Conservation (phyloP, 2,888 invertebrate species). For the Drosophila quinaria region DNA sequence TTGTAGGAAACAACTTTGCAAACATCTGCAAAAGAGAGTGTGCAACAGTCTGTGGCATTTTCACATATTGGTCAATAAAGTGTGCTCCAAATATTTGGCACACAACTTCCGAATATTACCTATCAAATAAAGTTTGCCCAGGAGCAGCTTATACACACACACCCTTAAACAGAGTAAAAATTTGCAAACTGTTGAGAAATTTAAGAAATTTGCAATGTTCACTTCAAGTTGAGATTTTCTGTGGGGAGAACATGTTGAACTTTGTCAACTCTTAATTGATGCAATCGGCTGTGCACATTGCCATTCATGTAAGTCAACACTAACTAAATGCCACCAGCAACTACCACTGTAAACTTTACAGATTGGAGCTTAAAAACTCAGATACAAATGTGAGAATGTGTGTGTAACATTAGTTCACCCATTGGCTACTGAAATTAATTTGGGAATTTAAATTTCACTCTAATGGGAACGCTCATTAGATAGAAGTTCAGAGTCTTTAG, state of each 20-base stretch:
- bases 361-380: conserved; percentile 12
- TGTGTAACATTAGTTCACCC: background rate
- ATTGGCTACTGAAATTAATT: conserved; percentile 62
- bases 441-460: conserved; percentile 63
- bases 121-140: conserved; percentile 49
- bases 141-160: conserved; percentile 11
- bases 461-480: conserved; percentile 67
- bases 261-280: conserved; percentile 72
- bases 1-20: conserved; percentile 41
- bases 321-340: conserved; percentile 32
- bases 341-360: conserved; percentile 31
- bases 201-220: conserved; percentile 18
- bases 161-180: conserved; percentile 11
- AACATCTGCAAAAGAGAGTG: conserved; percentile 26
- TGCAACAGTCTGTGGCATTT: conserved; percentile 35
- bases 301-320: conserved; percentile 41
- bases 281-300: conserved; percentile 65
- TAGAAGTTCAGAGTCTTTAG: conserved; percentile 31
- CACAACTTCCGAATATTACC: conserved; percentile 63
- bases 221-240: conserved; percentile 3
- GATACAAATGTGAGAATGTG: background rate
- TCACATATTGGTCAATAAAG: conserved; percentile 74
- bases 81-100: conserved; percentile 66
- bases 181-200: conserved; percentile 31
- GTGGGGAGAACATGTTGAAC: conserved; percentile 21